These are phyloP conservation scores for Oreonectes daqikongensis DNA, from an alignment of 2,797 vertebrate genomes.

Conservation along the genomic window DNA sequence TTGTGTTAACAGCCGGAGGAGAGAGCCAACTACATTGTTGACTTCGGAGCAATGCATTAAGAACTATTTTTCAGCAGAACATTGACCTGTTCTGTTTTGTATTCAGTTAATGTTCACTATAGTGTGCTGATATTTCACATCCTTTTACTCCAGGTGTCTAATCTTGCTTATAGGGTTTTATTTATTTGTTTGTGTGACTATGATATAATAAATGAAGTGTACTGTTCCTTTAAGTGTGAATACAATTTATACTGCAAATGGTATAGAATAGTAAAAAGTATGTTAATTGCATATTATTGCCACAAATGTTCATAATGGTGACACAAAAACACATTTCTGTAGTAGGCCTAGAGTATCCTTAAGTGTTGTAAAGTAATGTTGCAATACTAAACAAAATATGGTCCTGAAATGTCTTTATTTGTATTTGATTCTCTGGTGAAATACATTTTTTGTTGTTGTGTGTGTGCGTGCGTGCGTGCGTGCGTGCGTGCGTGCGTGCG, in stretches of 20 bases:
- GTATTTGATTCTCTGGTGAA: too few relatives aligned
- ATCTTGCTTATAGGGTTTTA: conserved; percentile 14
- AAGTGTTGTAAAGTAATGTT: not conserved
- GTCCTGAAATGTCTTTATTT: not conserved
- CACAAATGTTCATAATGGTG: too few relatives aligned
- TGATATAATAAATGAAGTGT: too few relatives aligned
- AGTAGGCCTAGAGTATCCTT: too few relatives aligned
- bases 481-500: too few relatives aligned
- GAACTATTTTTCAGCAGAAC: not conserved
- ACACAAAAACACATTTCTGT: too few relatives aligned
- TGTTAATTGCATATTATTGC: too few relatives aligned
- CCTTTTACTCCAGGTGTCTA: conserved; percentile 10
- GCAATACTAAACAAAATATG: not conserved
- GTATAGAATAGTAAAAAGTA: too few relatives aligned
- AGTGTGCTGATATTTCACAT: conserved; percentile 22
- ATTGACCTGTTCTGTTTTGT: not conserved
- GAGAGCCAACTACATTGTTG: not conserved
- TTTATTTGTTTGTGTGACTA: not conserved
- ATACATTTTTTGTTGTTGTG: not conserved
- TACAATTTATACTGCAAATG: too few relatives aligned
- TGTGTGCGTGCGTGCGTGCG: too few relatives aligned
- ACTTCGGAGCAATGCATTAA: conserved; percentile 1
- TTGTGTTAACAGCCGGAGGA: not conserved
- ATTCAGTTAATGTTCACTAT: not conserved
- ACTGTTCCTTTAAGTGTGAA: too few relatives aligned